These are phyloP conservation scores for Lepeophtheirus salmonis DNA, from an alignment of 1,140 invertebrate genomes.

Conservation along the genomic window DNA sequence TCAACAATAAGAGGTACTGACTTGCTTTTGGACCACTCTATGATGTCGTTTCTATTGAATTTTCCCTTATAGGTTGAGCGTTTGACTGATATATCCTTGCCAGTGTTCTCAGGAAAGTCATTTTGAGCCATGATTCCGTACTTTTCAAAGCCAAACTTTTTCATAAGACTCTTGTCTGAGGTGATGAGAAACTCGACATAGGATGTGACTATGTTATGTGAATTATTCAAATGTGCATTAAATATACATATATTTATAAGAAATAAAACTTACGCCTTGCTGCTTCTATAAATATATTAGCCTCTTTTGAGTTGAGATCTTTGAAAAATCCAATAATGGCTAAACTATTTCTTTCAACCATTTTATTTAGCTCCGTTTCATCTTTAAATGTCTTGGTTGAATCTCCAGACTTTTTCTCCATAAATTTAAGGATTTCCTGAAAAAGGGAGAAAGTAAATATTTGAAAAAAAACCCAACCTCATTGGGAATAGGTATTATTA, in stretches of 20 bases:
- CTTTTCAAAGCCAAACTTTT: neutral
- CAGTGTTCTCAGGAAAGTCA: neutral
- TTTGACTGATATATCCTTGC: neutral
- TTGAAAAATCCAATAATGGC: conserved; percentile 84
- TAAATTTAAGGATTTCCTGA: neutral
- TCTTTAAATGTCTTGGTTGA: conserved; percentile 53
- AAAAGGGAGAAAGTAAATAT: neutral
- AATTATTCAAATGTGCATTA: neutral
- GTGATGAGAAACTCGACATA: neutral
- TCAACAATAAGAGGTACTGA: neutral
- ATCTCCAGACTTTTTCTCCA: conserved; percentile 34
- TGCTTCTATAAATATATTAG: conserved; percentile 60
- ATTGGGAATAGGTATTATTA: conserved; percentile 34
- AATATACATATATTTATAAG: neutral
- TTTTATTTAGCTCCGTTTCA: conserved; percentile 60
- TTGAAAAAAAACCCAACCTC: neutral
- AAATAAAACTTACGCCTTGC: conserved; percentile 32
- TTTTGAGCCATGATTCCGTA: neutral
- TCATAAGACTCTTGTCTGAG: neutral
- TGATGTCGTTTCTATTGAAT: neutral
- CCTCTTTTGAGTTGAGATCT: conserved; percentile 49
- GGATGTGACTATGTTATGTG: neutral
- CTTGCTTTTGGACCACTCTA: neutral
- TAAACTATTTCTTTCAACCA: conserved; percentile 36
- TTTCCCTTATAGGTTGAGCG: neutral